Base-by-base conservation (phyloP, 2,113 vertebrate genomes). In the Nothoprocta perdicaria region DNA sequence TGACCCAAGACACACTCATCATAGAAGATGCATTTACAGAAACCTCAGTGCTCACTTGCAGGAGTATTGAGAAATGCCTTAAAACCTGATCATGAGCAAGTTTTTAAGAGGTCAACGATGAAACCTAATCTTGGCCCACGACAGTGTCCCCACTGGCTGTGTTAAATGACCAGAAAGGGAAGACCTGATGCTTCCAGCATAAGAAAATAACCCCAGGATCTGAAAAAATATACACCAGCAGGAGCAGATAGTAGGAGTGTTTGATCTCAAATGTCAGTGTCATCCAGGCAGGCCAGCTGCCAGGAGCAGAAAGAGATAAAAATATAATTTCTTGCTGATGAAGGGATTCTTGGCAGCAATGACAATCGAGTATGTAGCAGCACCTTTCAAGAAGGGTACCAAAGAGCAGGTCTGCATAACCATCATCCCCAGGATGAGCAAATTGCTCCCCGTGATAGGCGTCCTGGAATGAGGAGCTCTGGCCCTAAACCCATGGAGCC, bases 341-440 rank as follows among this genome's bases (percentile, higher is more conserved):
- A 94, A 48, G 27, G 21, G 4, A 92, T 6, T 21, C 75, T 62
- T 74, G 91, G 65, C 84, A 85, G 65, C 35, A 89, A 77, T 15
- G 60, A 60, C 63, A 63, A 84, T n/a, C 15, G 55, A 85, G 27
- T 53, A 63, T 3, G 19, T 35, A 77, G 45, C 62, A 83, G 85
- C 65, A 78, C 50, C 68, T 55, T 86, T 85, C 55, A 78, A 83
- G 72, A 35, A 89, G 76, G n/a, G 58, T 80, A 65, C 50, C 35
- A 83, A 27, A 0, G 0, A 83, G 27, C 2, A 5, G 38, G 14
- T 57, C 60, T 60, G 89, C 83, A 92, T 83, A 71, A 12, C 73
- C 71, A 63, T 6, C 65, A 88, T 22, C 77, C 60, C 72, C 68
- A 67, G 31, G 45, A 48, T 23, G 62, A 57, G 62, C 82, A 81